Evolutionary conservation across 37 sponge, comb jelly and placozoan species (phyloP).

Genomic region (Crambe crambe): DNA sequence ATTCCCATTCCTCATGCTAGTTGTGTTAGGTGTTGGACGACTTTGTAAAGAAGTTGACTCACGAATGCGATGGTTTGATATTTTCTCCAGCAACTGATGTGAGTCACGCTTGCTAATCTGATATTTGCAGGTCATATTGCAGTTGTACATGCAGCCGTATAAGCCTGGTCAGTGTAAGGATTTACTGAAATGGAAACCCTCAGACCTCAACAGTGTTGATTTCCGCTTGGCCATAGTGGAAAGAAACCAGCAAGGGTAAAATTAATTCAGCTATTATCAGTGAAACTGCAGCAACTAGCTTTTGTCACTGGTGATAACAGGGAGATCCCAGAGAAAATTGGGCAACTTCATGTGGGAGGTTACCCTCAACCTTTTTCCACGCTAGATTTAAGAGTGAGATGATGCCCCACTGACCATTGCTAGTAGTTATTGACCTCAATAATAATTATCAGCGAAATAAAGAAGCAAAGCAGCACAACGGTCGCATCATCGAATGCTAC

Average conservation of each 20-base stretch:
- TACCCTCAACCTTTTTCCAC: constrained; percentile 44
- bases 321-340: constrained; percentile 64
- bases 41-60: constrained; percentile 73
- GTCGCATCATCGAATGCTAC: constrained; percentile 92
- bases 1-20: background rate
- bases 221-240: constrained; percentile 79
- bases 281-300: no score
- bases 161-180: constrained; percentile 63
- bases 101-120: no score
- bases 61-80: constrained; percentile 93
- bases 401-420: background rate
- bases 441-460: constrained; percentile 54
- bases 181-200: constrained; percentile 97
- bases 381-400: constrained; percentile 65
- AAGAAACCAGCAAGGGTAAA: constrained; percentile 57
- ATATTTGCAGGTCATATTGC: no score
- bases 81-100: constrained; percentile 81
- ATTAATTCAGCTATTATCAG: background rate
- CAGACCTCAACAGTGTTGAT: constrained; percentile 92
- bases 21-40: constrained; percentile 70
- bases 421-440: background rate
- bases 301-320: constrained; percentile 17
- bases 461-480: constrained; percentile 70
- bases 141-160: constrained; percentile 69
- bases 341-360: constrained; percentile 77